Evolutionary conservation across 2,797 vertebrate genomes (phyloP), one percentile per base, ranked within the genome.

Genomic region (Alfaro cultratus): DNA sequence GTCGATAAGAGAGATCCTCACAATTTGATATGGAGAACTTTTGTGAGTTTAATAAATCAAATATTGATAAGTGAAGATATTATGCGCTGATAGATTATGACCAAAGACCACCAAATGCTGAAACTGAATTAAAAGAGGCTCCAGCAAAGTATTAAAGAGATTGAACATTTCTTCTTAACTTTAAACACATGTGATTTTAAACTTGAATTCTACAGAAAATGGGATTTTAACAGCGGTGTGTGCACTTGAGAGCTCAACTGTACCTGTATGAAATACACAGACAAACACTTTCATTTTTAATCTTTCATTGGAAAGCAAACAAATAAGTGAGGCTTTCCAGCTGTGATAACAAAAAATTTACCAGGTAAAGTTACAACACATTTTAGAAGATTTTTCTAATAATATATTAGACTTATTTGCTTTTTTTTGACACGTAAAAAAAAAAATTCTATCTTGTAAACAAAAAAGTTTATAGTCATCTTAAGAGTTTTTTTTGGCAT

Each of bases 301-400:
- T 92, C 90, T 68, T 91, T 94, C 86, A 93, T 88, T 92, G 86
- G 86, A 91, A 94, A 94, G 93, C 72, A 88, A 94, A 93, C 60
- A 87, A 86, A 83, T 53, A 43, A 80, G 21, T 76, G 31, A 89
- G n/a, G 76, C 70, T 84, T 86, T 87, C 84, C 82, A 86, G 75
- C 1, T 43, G 49, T 81, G 79, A 89, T 73, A 89, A 87, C 67
- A 83, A 71, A 89, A 78, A 81, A 86, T 79, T 51, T 67, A 86
- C 70, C 81, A 34, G 18, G 36, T 75, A 60, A 88, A 83, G 41
- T 71, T 74, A 82, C 75, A 71, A 86, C 34, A 51, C 29, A 77
- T 68, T 79, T 46, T 34, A 76, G 74, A 73, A 10, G 43, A 76
- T 76, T 74, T 79, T 82, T 41, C n/a, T 70, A 78, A 45, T 68